These are phyloP conservation scores for Bacillus rossius DNA, from an alignment of 1,140 invertebrate genomes.

Conservation along the genomic window DNA sequence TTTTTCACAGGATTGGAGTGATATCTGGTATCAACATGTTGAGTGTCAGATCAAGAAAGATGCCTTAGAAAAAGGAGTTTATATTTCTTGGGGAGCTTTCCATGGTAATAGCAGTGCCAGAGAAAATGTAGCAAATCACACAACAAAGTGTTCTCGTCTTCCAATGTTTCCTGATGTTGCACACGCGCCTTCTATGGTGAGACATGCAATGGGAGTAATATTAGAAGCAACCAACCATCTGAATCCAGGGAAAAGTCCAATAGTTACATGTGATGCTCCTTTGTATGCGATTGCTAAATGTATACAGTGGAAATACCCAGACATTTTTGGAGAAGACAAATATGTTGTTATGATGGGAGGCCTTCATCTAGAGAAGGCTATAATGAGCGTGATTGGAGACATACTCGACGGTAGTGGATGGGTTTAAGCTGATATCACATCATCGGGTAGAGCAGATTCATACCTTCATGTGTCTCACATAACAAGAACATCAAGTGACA, in stretches of 20 bases:
- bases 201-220: background rate
- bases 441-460: background rate
- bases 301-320: constrained; percentile 23
- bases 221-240: background rate
- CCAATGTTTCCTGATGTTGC: background rate
- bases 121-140: background rate
- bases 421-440: background rate
- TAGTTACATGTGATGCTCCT: constrained; percentile 24
- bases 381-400: constrained; percentile 5
- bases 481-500: background rate
- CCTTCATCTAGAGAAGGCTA: background rate
- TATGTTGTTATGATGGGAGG: constrained; percentile 1
- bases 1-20: too few species aligned
- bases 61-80: background rate
- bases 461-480: background rate
- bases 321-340: constrained; percentile 5
- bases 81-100: background rate
- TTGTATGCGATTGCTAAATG: constrained; percentile 22
- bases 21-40: too few species aligned
- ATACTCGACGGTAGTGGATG: background rate
- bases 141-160: background rate
- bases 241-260: constrained; percentile 25
- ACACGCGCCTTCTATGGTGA: background rate
- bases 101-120: background rate
- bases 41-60: too few species aligned